Evolutionary conservation across 2,888 invertebrate species (phyloP), one percentile per base, ranked within the genome.

Genomic region (Drosophila fulvimacula): DNA sequence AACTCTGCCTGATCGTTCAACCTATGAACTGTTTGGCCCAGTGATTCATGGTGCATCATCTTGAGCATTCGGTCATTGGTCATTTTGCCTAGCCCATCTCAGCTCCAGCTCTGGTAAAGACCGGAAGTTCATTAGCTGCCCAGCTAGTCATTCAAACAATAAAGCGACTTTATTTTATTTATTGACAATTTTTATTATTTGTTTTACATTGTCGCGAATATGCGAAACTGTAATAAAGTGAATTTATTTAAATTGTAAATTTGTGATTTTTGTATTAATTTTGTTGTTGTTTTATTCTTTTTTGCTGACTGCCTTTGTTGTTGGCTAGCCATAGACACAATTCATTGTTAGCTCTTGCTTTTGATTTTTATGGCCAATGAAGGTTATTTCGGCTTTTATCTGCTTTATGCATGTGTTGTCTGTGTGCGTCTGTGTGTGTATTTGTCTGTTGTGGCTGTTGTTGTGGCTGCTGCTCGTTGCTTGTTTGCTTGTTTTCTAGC

Each of bases 161-260:
- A 77, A 82, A 75, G 19, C 61, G 69, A 66, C 78, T 69, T 64
- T 76, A 72, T 79, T 59, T 76, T 73, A 86, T 84, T 82, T 80
- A 82, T 80, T 74, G 76, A 56, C 69, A 66, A 67, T 75, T 86
- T 82, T 76, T 69, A 79, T 82, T 79, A 73, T 87, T 76, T 76
- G 77, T 77, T 88, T 88, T 88, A 87, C 87, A 88, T 82, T 88
- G 85, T 83, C 53, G 79, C 79, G 75, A 83, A 82, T 79, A 76
- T 83, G 81, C 76, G 76, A 87, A 80, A 76, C 80, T 85, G 82
- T 83, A 79, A 87, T 77, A 77, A 76, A 78, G 67, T 81, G 73
- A 86, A 70, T 85, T 78, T 76, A 87, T 88, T 86, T 82, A 86
- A 86, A 86, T 84, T 81, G 81, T 72, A 73, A 81, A 79, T 87